Evolutionary conservation across 2,797 vertebrate genomes (phyloP).

Genomic region (Simalia tracyae): DNA sequence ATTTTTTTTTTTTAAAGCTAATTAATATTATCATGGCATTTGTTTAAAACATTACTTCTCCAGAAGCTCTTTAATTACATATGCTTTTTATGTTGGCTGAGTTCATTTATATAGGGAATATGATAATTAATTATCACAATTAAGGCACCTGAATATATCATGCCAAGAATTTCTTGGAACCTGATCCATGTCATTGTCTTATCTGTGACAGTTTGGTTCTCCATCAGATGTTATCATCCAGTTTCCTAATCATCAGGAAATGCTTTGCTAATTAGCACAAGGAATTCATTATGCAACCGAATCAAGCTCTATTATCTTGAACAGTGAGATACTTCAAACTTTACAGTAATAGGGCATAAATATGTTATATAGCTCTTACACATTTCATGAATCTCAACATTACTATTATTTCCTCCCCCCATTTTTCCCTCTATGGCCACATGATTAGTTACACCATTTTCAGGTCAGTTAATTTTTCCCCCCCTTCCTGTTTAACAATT

Average conservation of each 20-base stretch:
- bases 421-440: slow-evolving; percentile 46
- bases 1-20: slow-evolving; percentile 42
- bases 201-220: slow-evolving; percentile 76
- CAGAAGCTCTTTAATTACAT: slow-evolving; percentile 76
- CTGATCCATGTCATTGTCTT: slow-evolving; percentile 74
- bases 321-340: slow-evolving; percentile 78
- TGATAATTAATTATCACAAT: slow-evolving; percentile 81
- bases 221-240: slow-evolving; percentile 79
- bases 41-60: slow-evolving; percentile 73
- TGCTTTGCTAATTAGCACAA: slow-evolving; percentile 80
- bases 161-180: slow-evolving; percentile 70
- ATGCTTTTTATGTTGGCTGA: slow-evolving; percentile 76
- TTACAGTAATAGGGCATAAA: slow-evolving; percentile 78
- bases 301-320: slow-evolving; percentile 80
- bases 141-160: slow-evolving; percentile 77
- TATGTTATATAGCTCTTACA: slow-evolving; percentile 78
- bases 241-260: slow-evolving; percentile 79
- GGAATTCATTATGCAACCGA: slow-evolving; percentile 79
- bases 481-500: slow-evolving; percentile 72
- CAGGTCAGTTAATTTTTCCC: slow-evolving; percentile 72
- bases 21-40: slow-evolving; percentile 70
- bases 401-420: slow-evolving; percentile 42
- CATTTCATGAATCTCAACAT: slow-evolving; percentile 78
- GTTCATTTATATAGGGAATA: slow-evolving; percentile 75
- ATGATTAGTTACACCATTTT: slow-evolving; percentile 78